These are phyloP conservation scores for Craniophora ligustri DNA, from an alignment of 2,888 invertebrate genomes.

Conservation along the genomic window DNA sequence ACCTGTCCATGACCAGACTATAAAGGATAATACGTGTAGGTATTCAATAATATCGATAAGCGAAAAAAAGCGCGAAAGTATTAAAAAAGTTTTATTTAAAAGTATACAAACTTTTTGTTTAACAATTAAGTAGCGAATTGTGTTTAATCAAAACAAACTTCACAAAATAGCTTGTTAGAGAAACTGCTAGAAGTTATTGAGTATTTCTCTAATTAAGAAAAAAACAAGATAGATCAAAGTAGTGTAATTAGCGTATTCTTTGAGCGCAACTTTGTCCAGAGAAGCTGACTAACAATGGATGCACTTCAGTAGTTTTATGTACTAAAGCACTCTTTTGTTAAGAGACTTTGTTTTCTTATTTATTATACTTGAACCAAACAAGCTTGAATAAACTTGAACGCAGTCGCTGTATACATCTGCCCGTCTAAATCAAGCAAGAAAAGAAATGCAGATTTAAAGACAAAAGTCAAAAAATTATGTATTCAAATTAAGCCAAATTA, in stretches of 20 bases:
- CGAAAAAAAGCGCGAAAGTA: too few species aligned
- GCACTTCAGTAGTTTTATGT: constrained; percentile 19
- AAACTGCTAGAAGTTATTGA: not conserved
- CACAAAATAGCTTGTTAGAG: not conserved
- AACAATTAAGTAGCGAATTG: too few species aligned
- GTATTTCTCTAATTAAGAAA: not conserved
- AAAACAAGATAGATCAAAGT: constrained; percentile 2
- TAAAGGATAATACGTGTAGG: too few species aligned
- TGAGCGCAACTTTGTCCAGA: constrained; percentile 10
- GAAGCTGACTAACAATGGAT: constrained; percentile 10
- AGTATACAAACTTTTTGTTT: too few species aligned
- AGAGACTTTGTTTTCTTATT: not conserved
- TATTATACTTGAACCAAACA: constrained; percentile 1
- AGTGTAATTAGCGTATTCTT: constrained; percentile 32
- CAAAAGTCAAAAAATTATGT: too few species aligned
- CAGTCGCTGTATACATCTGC: not conserved
- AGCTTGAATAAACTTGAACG: constrained; percentile 1
- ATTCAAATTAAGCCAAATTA: too few species aligned
- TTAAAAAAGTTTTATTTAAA: too few species aligned
- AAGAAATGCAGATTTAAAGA: too few species aligned
- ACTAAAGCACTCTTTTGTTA: constrained; percentile 21
- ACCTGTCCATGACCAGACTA: too few species aligned
- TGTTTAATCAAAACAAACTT: not conserved
- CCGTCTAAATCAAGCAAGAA: not conserved
- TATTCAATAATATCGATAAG: too few species aligned